A percentile compares a stretch with the other conserved stretches of the same genome.
Evolutionary conservation across 2,113 vertebrate genomes (phyloP).

Genomic region (Aptenodytes forsteri): DNA sequence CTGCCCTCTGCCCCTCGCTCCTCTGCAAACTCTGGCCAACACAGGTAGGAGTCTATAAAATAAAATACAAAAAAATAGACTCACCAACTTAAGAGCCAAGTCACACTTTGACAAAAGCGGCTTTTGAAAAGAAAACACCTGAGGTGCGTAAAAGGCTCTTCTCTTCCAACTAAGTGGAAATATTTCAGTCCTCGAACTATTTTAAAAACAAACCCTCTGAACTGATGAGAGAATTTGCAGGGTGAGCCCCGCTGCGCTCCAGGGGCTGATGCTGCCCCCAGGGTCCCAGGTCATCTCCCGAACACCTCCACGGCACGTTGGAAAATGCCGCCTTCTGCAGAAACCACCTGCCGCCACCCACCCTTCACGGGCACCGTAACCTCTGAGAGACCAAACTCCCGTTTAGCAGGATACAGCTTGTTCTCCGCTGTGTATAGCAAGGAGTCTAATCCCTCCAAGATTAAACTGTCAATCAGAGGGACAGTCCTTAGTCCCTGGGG

Average conservation of each 20-base stretch:
- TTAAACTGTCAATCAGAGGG: background rate
- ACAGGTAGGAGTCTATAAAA: background rate
- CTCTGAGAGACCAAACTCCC: background rate
- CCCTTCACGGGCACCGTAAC: background rate
- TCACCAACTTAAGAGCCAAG: background rate
- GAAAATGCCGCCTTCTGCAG: background rate
- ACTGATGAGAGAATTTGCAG: background rate
- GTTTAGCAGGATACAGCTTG: background rate
- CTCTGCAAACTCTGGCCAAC: background rate
- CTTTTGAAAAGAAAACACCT: background rate
- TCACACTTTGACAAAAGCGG: background rate
- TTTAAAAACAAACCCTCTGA: background rate
- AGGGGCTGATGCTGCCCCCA: background rate
- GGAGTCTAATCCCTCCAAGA: background rate
- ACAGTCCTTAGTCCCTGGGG: background rate
- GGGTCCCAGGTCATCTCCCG: background rate
- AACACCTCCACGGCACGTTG: background rate
- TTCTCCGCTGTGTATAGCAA: background rate
- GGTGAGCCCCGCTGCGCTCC: background rate
- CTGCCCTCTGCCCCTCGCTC: background rate
- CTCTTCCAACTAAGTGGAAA: background rate
- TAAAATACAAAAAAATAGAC: background rate
- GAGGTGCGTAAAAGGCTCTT: background rate
- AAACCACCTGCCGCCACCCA: background rate
- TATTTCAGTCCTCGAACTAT: background rate